phyloP scores from a whole-genome alignment of 1,140 invertebrate genomes.

The Drosophila rufa region DNA sequence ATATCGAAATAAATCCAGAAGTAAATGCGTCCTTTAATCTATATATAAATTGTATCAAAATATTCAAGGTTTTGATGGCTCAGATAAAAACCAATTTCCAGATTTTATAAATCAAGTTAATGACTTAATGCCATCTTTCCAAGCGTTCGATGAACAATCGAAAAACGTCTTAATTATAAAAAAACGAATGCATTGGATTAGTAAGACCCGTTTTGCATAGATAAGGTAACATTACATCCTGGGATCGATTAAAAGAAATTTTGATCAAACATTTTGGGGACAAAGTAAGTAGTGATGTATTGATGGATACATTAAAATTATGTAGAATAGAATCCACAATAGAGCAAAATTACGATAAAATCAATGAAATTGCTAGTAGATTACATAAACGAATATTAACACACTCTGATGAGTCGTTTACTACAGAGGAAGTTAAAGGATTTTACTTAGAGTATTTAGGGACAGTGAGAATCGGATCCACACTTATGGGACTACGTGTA shows the following conservation, averaged over 20 bases:
- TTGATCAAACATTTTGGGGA: not conserved
- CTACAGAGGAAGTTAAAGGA: constrained; percentile 7
- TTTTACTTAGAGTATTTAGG: constrained; percentile 14
- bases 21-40: too few species aligned
- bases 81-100: constrained; percentile 7
- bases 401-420: constrained; percentile 1
- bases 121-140: not conserved
- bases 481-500: too few species aligned
- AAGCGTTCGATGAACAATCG: constrained; percentile 8
- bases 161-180: not conserved
- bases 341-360: constrained; percentile 13
- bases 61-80: constrained; percentile 7
- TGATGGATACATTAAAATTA: constrained; percentile 4
- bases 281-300: constrained; percentile 4
- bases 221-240: not conserved
- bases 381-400: too few species aligned
- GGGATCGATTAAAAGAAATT: not conserved
- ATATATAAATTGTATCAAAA: constrained; percentile 6
- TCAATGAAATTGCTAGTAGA: constrained; percentile 12
- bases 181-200: constrained; percentile 13
- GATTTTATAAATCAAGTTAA: constrained; percentile 11
- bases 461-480: not conserved
- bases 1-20: not conserved
- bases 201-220: constrained; percentile 22
- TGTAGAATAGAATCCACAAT: constrained; percentile 18